phyloP scores from a whole-genome alignment of 2,888 invertebrate species.

The Augochlorella aurata region DNA sequence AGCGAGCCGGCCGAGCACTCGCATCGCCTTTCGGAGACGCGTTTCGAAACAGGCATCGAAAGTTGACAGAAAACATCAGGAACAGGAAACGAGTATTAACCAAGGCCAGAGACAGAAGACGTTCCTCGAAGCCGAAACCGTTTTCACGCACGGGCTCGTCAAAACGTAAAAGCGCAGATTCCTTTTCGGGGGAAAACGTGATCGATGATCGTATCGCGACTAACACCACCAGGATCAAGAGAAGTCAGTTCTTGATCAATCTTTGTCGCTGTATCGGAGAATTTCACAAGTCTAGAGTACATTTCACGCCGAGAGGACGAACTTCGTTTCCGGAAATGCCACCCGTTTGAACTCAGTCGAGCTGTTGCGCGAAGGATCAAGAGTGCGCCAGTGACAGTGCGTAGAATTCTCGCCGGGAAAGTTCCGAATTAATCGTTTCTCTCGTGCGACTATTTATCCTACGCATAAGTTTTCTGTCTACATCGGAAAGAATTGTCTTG shows the following conservation, averaged over 20 bases:
- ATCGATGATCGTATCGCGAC: slow-evolving; percentile 40
- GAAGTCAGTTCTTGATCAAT: slow-evolving; percentile 30
- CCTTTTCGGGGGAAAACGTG: not conserved
- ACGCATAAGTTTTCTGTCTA: not conserved
- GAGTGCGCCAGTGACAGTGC: slow-evolving; percentile 52
- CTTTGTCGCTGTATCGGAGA: not conserved
- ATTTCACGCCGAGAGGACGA: not conserved
- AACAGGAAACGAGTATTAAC: not conserved
- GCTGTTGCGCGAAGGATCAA: slow-evolving; percentile 42
- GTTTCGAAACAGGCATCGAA: slow-evolving; percentile 2
- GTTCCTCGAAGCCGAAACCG: not conserved
- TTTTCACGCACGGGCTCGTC: not conserved
- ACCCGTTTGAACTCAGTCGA: slow-evolving; percentile 13
- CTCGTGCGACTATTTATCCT: slow-evolving; percentile 9
- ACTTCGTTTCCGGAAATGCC: slow-evolving; percentile 31
- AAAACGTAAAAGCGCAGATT: not conserved
- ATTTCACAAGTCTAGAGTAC: not conserved
- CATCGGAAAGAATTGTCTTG: too few species aligned
- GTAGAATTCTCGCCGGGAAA: slow-evolving; percentile 16
- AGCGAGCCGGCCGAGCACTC: slow-evolving; percentile 74
- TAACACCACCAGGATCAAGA: slow-evolving; percentile 48
- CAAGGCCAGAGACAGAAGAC: not conserved
- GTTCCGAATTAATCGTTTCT: slow-evolving; percentile 22
- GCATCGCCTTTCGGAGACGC: slow-evolving; percentile 56
- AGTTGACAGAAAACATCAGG: slow-evolving; percentile 16